phyloP scores from a whole-genome alignment of 1,140 invertebrate species.

The Panulirus ornatus region DNA sequence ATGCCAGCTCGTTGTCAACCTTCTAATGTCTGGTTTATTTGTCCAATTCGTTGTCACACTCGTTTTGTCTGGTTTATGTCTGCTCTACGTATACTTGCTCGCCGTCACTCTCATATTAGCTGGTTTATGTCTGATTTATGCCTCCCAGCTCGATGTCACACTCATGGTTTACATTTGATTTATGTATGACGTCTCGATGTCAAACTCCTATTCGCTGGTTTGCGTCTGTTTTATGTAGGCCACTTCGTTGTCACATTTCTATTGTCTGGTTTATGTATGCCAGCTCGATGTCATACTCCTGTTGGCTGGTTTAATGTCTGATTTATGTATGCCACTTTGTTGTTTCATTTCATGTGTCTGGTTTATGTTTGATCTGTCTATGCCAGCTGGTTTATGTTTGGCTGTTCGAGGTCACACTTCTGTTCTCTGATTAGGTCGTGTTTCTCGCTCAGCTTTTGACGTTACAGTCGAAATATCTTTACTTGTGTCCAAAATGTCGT shows the following conservation, averaged over 20 bases:
- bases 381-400: too few species aligned
- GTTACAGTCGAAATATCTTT: too few species aligned
- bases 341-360: too few species aligned
- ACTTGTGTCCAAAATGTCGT: background rate
- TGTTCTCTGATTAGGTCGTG: too few species aligned
- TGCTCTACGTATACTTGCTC: conserved; percentile 1
- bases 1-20: conserved; percentile 20
- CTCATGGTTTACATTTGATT: background rate
- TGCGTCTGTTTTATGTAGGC: too few species aligned
- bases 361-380: too few species aligned
- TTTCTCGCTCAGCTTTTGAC: too few species aligned
- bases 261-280: background rate
- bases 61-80: background rate
- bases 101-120: conserved; percentile 9
- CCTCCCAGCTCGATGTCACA: background rate
- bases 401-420: too few species aligned
- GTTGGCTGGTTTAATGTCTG: background rate
- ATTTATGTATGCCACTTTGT: too few species aligned
- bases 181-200: background rate
- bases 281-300: conserved; percentile 27
- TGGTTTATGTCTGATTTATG: background rate
- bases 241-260: conserved; percentile 15
- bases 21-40: background rate
- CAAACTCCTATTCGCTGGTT: too few species aligned
- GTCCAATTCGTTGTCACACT: conserved; percentile 16